Conservation (phyloP, 1,140 invertebrate genomes). For the Proales similis region DNA sequence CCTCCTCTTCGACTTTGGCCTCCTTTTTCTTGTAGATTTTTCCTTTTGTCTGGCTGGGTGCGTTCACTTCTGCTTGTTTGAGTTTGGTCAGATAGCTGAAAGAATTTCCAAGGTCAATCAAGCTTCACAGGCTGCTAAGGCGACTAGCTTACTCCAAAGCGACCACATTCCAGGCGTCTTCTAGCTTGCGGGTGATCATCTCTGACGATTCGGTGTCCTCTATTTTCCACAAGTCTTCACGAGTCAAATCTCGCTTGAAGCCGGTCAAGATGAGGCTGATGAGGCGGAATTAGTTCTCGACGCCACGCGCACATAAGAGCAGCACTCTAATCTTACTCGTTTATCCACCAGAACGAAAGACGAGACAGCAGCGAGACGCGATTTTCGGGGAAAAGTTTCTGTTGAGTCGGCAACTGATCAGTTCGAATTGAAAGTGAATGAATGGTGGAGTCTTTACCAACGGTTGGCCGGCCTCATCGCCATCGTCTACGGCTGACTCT, state of each 20-base stretch:
- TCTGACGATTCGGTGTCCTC: conserved; percentile 32
- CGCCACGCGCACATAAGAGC: no score
- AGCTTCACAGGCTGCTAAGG: no score
- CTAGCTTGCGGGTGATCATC: not conserved
- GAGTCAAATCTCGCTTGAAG: conserved; percentile 24
- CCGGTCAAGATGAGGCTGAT: conserved; percentile 31
- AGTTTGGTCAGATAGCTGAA: no score
- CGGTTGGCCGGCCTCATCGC: no score
- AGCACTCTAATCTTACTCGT: conserved; percentile 5
- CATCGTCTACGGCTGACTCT: not conserved
- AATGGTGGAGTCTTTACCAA: no score
- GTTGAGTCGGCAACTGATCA: not conserved
- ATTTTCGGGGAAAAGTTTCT: conserved; percentile 38
- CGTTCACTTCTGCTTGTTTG: no score
- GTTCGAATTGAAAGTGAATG: not conserved
- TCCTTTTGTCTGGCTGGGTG: no score
- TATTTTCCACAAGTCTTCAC: conserved; percentile 33
- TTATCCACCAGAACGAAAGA: conserved; percentile 36
- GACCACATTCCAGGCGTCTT: conserved; percentile 28
- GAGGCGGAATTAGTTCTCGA: not conserved
- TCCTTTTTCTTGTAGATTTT: conserved; percentile 1
- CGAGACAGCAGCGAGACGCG: conserved; percentile 25
- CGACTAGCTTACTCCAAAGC: conserved; percentile 11
- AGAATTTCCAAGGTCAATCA: no score
- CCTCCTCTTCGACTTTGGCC: not conserved